Base-by-base conservation (phyloP, 2,797 vertebrate species). In the Petrocephalus schoutedeni region DNA sequence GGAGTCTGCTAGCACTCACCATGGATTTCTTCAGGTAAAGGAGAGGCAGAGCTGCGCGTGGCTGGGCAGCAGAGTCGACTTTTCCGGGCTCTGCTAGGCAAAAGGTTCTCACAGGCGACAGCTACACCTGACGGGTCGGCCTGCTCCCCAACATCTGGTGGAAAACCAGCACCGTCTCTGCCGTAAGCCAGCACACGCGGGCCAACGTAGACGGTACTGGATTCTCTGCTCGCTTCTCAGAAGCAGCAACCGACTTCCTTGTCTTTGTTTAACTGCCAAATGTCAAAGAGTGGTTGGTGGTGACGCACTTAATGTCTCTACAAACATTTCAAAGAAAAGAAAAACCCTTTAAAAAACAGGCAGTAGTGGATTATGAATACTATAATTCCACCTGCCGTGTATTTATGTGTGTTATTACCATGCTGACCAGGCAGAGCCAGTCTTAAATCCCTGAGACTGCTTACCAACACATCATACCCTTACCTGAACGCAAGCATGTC, bases 171-270 rank as follows among this genome's bases (percentile, higher is more conserved):
- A 21, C 41, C 21, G 12, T 41, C 16, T 32, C 77, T 74, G 87
- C 28, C 88, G 88, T 89, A 87, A 89, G 89, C 87, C 90, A 92
- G 90, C 89, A 80, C 59, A 87, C 89, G 91, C 89, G 90, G 92
- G 93, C 90, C 90, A 90, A 85, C 87, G n/a, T 71, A 57, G 57
- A 6, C 71, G 64, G 86, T 36, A 83, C 86, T 87, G 88, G 87
- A 87, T 91, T 92, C 82, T 58, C 86, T 90, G 56, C 16, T 85
- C 36, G 14, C 61, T 92, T 91, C 92, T 91, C 82, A 91, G 90
- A 93, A 91, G 91, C 85, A 59, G 51, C 85, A 89, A 90, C 88
- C 88, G 88, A 91, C 88, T 90, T 91, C 91, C 88, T 90, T 64
- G 87, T 80, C 89, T 87, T 16, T 49, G 83, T 74, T 56, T 61